Percentiles rank a stretch among this genome's conserved stretches.
Evolutionary conservation across 2,888 invertebrate genomes (phyloP).

Genomic region (Pantelozetes paolii): DNA sequence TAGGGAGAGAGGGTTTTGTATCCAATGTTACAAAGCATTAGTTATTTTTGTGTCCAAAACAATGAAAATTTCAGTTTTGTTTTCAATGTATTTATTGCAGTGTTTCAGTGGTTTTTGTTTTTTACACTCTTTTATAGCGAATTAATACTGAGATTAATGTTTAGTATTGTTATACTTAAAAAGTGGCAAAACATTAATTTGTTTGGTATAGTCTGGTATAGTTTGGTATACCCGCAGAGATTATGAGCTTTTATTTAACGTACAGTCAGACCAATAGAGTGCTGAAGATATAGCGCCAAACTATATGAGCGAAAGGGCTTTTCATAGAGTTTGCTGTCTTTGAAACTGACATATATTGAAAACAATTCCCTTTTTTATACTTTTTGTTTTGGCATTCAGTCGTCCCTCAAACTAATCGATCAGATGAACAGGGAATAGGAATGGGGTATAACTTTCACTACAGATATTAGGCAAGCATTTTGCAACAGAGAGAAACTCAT

Average conservation of each 20-base stretch:
- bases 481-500: neutral
- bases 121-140: constrained; percentile 15
- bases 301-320: neutral
- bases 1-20: neutral
- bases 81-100: neutral
- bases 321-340: constrained; percentile 14
- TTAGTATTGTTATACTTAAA: constrained; percentile 34
- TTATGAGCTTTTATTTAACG: constrained; percentile 27
- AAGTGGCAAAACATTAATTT: constrained; percentile 36
- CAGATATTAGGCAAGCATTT: neutral
- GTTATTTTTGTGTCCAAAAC: neutral
- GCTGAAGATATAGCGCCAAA: neutral
- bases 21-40: too few relatives aligned
- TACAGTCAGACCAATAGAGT: neutral
- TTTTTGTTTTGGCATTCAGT: constrained; percentile 24
- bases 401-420: constrained; percentile 19
- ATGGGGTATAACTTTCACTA: constrained; percentile 23
- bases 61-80: neutral
- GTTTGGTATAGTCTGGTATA: too few relatives aligned
- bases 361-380: neutral
- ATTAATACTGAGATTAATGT: constrained; percentile 34
- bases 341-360: neutral
- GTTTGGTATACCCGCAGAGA: constrained; percentile 35
- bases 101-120: constrained; percentile 9
- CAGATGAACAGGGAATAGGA: neutral